Evolutionary conservation across 1,140 invertebrate genomes (phyloP), one percentile per base, ranked within the genome.

Genomic region (Plectrocnemia conspersa): DNA sequence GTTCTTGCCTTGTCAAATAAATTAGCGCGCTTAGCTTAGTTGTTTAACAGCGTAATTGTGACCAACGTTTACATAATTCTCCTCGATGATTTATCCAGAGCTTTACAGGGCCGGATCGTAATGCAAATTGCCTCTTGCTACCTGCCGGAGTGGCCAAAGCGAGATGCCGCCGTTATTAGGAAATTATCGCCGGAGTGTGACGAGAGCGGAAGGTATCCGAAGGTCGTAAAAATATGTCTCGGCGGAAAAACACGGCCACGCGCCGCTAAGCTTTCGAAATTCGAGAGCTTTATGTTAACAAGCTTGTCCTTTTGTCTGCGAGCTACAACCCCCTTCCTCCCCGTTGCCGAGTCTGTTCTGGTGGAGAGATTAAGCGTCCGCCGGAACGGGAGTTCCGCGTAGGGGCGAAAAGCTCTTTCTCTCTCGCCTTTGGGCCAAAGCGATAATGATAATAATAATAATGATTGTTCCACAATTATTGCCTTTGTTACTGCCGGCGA

Each of bases 241-340:
- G n/a, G n/a, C n/a, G n/a, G n/a, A n/a, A n/a, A n/a, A n/a, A n/a
- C n/a, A n/a, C n/a, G n/a, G n/a, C n/a, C n/a, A n/a, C n/a, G n/a
- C n/a, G n/a, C n/a, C n/a, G n/a, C n/a, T n/a, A n/a, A n/a, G n/a
- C 32, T 13, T 11, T 33, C 32, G 16, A 33, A 2, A 15, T 15
- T 13, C 13, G 6, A 24, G 10, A n/a, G 42, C 42, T 24, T 25
- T 24, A 45, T 45, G 42, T 45, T 45, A 45, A 45, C 42, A 45
- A 25, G 42, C 24, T 47, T 47, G 23, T 15, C 13, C 44, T 32
- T 47, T 47, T 47, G 44, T 47, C 25, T 29, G 11, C 24, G 24
- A 11, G 44, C 29, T 32, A 47, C 33, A n/a, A n/a, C n/a, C n/a
- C n/a, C n/a, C n/a, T n/a, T n/a, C n/a, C n/a, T n/a, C n/a, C n/a